Evolutionary conservation across 2,113 vertebrate genomes (phyloP).

Genomic region (Zosterops lateralis): DNA sequence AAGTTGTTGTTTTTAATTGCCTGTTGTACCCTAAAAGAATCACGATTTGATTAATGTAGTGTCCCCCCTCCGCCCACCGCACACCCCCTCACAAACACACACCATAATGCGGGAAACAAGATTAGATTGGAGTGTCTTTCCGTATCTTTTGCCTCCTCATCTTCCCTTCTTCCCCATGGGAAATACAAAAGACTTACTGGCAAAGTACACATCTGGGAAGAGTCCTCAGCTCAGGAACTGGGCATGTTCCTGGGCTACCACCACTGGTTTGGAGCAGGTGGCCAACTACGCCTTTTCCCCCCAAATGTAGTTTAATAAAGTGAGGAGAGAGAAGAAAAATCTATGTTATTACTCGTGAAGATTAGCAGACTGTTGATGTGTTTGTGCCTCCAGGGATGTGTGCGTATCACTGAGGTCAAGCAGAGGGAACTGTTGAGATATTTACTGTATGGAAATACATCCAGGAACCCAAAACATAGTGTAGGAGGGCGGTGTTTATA

Average conservation of each 20-base stretch:
- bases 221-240: neutral
- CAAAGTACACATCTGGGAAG: neutral
- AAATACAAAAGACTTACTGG: neutral
- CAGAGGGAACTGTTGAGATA: neutral
- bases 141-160: neutral
- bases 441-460: neutral
- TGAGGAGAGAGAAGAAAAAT: neutral
- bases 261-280: neutral
- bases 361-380: neutral
- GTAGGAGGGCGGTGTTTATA: neutral
- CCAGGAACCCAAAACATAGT: neutral
- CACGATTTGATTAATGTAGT: neutral
- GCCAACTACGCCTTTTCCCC: neutral
- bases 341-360: neutral
- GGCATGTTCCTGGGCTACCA: neutral
- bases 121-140: neutral
- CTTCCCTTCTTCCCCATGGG: neutral
- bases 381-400: neutral
- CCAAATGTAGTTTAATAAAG: neutral
- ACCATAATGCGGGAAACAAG: neutral
- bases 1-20: neutral
- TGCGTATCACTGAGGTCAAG: neutral
- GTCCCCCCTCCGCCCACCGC: fast-evolving
- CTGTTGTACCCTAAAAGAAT: neutral
- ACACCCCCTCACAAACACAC: neutral